phyloP scores from a whole-genome alignment of 1,140 invertebrate species.

The Eriosoma lanigerum region DNA sequence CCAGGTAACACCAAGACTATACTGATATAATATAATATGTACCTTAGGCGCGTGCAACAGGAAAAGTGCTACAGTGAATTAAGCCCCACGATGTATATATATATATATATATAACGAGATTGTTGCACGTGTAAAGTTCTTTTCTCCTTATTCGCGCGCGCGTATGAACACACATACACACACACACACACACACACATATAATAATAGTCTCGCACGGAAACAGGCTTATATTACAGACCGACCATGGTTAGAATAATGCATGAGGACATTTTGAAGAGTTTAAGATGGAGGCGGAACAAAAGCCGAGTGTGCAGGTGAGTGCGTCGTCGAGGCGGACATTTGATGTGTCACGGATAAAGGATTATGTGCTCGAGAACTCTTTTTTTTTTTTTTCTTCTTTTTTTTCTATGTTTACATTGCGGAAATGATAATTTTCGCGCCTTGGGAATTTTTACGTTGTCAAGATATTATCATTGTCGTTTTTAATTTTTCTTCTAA shows the following conservation, averaged over 20 bases:
- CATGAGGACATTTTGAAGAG: constrained; percentile 25
- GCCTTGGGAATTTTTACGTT: no score
- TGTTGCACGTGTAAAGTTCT: constrained; percentile 7
- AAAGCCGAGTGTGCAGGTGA: not conserved
- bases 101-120: constrained; percentile 5
- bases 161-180: not conserved
- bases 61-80: constrained; percentile 13
- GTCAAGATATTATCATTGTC: no score
- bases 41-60: not conserved
- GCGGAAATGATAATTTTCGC: no score
- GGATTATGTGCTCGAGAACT: not conserved
- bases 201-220: no score
- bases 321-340: not conserved
- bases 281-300: not conserved
- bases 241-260: constrained; percentile 11
- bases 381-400: not conserved
- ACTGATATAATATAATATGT: not conserved
- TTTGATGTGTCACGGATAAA: not conserved
- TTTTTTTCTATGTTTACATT: no score
- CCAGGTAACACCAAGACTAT: not conserved
- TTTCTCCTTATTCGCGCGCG: not conserved
- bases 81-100: not conserved
- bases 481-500: no score
- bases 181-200: not conserved
- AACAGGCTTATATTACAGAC: not conserved